phyloP scores from a whole-genome alignment of 2,113 vertebrate species.

The Hippocampus guttulatus region DNA sequence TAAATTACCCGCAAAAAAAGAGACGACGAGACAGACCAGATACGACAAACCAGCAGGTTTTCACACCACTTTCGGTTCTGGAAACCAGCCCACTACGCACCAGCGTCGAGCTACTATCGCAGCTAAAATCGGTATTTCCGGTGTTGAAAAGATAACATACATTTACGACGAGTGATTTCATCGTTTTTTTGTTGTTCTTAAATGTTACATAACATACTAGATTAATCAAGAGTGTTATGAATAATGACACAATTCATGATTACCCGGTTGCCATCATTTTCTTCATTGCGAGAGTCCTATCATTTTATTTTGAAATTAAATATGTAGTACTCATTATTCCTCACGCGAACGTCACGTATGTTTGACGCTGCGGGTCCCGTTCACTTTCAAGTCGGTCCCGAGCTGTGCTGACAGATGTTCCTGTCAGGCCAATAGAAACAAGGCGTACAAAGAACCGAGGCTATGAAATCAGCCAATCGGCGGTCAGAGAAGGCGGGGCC shows the following conservation, averaged over 20 bases:
- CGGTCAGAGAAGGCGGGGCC: conserved; percentile 23
- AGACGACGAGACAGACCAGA: background rate
- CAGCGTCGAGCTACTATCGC: fast-evolving
- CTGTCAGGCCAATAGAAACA: conserved; percentile 38
- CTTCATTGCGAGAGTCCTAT: background rate
- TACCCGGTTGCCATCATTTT: background rate
- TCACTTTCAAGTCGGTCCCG: conserved; percentile 14
- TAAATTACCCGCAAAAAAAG: background rate
- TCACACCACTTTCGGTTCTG: background rate
- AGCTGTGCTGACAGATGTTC: conserved; percentile 8
- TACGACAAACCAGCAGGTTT: background rate
- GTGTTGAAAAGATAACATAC: background rate
- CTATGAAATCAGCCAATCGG: conserved; percentile 16
- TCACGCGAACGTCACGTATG: background rate
- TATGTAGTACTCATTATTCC: fast-evolving
- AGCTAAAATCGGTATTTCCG: background rate
- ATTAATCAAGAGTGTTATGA: fast-evolving
- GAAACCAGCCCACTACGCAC: background rate
- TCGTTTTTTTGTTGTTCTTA: background rate
- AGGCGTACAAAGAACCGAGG: fast-evolving
- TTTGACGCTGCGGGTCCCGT: conserved; percentile 15
- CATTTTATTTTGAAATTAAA: conserved; percentile 12
- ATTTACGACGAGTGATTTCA: background rate
- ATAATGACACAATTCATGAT: background rate
- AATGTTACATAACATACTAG: background rate